Evolutionary conservation across 2,113 vertebrate species (phyloP).

Genomic region (Limnothrissa miodon): DNA sequence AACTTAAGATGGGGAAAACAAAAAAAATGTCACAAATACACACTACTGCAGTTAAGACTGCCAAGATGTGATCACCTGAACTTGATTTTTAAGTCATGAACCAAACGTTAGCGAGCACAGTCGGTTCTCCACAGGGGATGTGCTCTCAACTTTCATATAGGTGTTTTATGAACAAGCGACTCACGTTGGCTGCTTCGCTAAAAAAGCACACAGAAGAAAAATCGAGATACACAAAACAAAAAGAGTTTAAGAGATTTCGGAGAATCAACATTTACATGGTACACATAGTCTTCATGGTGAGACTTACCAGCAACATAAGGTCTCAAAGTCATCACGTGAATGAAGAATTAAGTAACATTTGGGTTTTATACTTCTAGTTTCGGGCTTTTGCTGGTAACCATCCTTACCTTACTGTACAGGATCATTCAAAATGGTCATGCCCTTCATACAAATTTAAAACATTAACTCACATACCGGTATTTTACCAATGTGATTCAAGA

Average conservation of each 20-base stretch:
- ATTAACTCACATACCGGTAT: not conserved
- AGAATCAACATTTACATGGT: constrained; percentile 90
- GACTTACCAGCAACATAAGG: constrained; percentile 80
- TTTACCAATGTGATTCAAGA: not conserved
- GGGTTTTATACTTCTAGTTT: not conserved
- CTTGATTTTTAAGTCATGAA: constrained; percentile 99
- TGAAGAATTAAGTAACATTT: not conserved
- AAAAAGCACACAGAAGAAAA: constrained; percentile 98
- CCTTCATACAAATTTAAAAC: not conserved
- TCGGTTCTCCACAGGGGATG: constrained; percentile 96
- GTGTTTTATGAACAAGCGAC: constrained; percentile 99
- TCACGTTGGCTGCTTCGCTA: constrained; percentile 99
- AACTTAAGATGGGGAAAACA: constrained; percentile 73
- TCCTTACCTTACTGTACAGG: constrained; percentile 45
- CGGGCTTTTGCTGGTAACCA: constrained; percentile 51
- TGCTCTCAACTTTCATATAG: constrained; percentile 99
- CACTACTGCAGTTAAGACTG: constrained; percentile 99
- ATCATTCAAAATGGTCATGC: constrained; percentile 48
- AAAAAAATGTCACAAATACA: constrained; percentile 60
- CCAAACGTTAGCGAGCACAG: constrained; percentile 99
- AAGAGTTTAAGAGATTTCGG: constrained; percentile 93
- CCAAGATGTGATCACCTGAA: constrained; percentile 99
- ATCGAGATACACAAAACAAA: constrained; percentile 99
- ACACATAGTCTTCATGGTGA: constrained; percentile 87
- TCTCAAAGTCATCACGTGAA: constrained; percentile 39